Conservation (phyloP, 2,797 vertebrate genomes). For the Eremophila alpestris region DNA sequence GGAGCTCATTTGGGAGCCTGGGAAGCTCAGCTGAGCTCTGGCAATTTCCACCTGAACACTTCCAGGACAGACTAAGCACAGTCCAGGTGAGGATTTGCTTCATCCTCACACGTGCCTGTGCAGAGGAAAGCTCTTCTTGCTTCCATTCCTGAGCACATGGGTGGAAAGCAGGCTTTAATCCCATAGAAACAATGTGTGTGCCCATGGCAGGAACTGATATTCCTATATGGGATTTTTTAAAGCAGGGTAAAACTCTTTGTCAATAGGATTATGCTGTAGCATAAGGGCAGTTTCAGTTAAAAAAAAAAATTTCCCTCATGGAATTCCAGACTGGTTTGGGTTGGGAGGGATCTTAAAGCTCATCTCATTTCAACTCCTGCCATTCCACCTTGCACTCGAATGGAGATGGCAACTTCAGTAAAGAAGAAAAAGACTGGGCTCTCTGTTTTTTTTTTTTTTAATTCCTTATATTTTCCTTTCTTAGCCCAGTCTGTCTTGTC, state of each 20-base stretch:
- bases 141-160: fast-evolving
- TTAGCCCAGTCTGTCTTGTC: neutral
- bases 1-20: neutral
- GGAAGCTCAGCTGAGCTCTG: neutral
- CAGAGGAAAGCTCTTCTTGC: neutral
- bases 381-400: neutral
- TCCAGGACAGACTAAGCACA: neutral
- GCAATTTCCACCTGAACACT: neutral
- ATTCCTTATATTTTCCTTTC: neutral
- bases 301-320: neutral
- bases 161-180: neutral
- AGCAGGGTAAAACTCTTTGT: neutral
- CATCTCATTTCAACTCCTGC: neutral
- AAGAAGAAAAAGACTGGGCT: neutral
- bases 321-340: neutral
- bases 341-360: neutral
- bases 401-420: neutral
- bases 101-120: neutral
- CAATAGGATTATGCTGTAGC: neutral
- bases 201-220: neutral
- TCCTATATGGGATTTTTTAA: neutral
- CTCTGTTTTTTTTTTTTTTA: neutral
- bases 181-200: neutral
- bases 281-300: neutral
- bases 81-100: neutral